Conservation (phyloP, 2,797 vertebrate species). For the Acanthopagrus latus region DNA sequence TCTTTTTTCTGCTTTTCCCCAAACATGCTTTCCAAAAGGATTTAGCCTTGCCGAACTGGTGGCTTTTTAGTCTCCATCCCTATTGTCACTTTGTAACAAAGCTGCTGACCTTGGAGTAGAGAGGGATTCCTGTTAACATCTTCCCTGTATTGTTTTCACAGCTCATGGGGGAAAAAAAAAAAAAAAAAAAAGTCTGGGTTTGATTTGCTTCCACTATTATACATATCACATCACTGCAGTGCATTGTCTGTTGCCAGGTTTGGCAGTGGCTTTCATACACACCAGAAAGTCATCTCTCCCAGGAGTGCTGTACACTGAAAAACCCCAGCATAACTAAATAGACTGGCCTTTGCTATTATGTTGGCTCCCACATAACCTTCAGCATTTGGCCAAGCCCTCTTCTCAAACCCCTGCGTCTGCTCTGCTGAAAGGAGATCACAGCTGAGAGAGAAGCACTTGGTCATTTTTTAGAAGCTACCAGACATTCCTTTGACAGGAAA, state of each 20-base stretch:
- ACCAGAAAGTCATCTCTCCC: slow-evolving; percentile 65
- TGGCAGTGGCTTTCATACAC: slow-evolving; percentile 51
- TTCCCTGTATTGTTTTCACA: slow-evolving; percentile 57
- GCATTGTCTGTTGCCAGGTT: slow-evolving; percentile 68
- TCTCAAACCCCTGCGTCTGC: slow-evolving; percentile 34
- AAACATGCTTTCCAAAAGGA: slow-evolving; percentile 10
- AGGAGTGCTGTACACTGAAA: slow-evolving; percentile 58
- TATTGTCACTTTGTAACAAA: slow-evolving; percentile 37
- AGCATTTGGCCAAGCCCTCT: slow-evolving; percentile 52
- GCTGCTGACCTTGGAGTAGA: slow-evolving; percentile 57
- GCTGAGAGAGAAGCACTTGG: slow-evolving; percentile 23
- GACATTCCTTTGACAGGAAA: slow-evolving; percentile 41
- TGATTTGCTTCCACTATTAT: slow-evolving; percentile 74
- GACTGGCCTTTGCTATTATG: slow-evolving; percentile 60
- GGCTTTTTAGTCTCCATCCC: slow-evolving; percentile 1
- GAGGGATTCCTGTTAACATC: slow-evolving; percentile 40
- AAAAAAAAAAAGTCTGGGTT: slow-evolving; percentile 39
- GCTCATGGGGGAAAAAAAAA: slow-evolving; percentile 42
- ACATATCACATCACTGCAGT: slow-evolving; percentile 76
- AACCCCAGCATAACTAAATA: slow-evolving; percentile 68
- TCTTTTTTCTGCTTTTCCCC: not conserved
- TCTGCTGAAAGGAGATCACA: slow-evolving; percentile 42
- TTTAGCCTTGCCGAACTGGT: not conserved
- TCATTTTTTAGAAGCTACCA: slow-evolving; percentile 27
- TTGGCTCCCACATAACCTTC: slow-evolving; percentile 53